A percentile compares a stretch with the other conserved stretches of the same genome.
These are phyloP conservation scores for Amiota communis DNA, from an alignment of 2,888 invertebrate species.

Conservation along the genomic window DNA sequence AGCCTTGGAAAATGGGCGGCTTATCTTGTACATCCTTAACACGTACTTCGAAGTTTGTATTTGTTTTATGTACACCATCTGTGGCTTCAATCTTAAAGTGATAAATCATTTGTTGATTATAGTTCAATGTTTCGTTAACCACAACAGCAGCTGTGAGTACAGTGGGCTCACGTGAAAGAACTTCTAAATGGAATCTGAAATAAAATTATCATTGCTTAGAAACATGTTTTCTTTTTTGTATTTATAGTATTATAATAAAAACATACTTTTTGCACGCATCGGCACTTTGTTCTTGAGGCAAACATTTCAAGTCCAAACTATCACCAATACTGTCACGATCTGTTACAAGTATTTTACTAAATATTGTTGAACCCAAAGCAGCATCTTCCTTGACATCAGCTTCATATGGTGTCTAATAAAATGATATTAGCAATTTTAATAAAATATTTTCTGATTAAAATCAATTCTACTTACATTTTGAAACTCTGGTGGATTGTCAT, in stretches of 20 bases:
- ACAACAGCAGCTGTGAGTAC: slow-evolving; percentile 83
- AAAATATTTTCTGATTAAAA: not conserved
- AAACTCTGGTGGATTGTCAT: slow-evolving; percentile 89
- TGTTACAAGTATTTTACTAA: slow-evolving; percentile 82
- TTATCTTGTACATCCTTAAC: slow-evolving; percentile 90
- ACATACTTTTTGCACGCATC: slow-evolving; percentile 71
- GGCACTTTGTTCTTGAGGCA: slow-evolving; percentile 74
- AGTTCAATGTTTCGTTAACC: slow-evolving; percentile 81
- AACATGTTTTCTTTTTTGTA: not conserved
- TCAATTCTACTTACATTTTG: slow-evolving; percentile 77
- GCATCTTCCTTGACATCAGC: slow-evolving; percentile 86
- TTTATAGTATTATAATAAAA: not conserved
- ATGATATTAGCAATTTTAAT: slow-evolving; percentile 33
- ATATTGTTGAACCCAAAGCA: slow-evolving; percentile 80
- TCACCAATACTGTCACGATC: slow-evolving; percentile 88
- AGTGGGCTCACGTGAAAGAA: slow-evolving; percentile 75
- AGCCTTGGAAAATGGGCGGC: slow-evolving; percentile 87
- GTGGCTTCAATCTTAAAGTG: slow-evolving; percentile 84
- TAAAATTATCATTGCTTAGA: not conserved
- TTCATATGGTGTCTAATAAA: slow-evolving; percentile 85
- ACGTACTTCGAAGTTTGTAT: slow-evolving; percentile 83
- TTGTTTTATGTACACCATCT: slow-evolving; percentile 84
- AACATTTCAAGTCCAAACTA: slow-evolving; percentile 82
- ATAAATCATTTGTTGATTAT: slow-evolving; percentile 84
- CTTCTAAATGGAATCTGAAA: slow-evolving; percentile 66